Evolutionary conservation across 2,888 invertebrate species (phyloP).

Genomic region (Rapana venosa): DNA sequence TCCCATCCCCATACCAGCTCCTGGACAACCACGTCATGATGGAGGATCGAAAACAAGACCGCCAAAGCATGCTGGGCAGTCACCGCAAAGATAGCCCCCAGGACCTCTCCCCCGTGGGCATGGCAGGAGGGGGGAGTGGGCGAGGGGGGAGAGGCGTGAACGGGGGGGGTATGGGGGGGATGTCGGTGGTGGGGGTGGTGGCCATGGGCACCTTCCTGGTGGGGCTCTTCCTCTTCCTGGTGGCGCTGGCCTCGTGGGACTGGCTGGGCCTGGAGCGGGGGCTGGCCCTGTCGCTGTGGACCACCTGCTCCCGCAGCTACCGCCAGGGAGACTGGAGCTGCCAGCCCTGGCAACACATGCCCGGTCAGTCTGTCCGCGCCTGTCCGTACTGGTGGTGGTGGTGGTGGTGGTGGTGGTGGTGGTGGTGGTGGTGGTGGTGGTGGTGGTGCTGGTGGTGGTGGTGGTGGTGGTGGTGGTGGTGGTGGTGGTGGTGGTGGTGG

Average conservation of each 20-base stretch:
- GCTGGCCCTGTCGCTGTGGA: constrained; percentile 53
- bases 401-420: too few species aligned
- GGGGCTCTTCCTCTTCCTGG: constrained; percentile 53
- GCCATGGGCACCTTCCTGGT: constrained; percentile 50
- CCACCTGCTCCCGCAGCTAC: constrained; percentile 49
- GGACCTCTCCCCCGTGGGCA: neutral
- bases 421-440: too few species aligned
- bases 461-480: too few species aligned
- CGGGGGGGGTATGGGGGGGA: neutral
- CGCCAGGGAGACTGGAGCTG: constrained; percentile 49
- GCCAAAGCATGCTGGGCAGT: neutral
- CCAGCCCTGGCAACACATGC: constrained; percentile 48
- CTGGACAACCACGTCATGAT: neutral
- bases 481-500: too few species aligned
- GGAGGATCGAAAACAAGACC: neutral
- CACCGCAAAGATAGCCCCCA: neutral
- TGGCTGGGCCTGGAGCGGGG: constrained; percentile 55
- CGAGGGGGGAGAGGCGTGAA: neutral
- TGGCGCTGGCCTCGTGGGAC: constrained; percentile 54
- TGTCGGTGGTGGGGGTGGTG: constrained; percentile 50
- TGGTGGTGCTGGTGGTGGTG: too few species aligned
- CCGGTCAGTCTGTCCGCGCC: constrained; percentile 45
- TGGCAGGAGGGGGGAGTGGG: neutral
- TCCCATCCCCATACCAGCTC: too few species aligned
- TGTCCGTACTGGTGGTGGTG: neutral